Evolutionary conservation across 2,797 vertebrate species (phyloP).

Genomic region (Melanogrammus aeglefinus): DNA sequence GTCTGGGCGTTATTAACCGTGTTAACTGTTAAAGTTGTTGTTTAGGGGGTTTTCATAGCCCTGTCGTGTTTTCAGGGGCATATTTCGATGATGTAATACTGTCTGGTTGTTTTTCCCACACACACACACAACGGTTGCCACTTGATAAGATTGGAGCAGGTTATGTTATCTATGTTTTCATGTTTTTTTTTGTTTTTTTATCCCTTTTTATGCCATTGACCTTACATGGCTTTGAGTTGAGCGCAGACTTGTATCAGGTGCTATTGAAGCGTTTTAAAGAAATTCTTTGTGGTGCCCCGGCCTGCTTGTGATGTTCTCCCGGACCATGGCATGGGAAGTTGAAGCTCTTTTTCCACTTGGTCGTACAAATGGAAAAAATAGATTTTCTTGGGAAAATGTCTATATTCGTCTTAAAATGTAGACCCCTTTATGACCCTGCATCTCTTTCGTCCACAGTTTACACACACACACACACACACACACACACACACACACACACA

Average conservation of each 20-base stretch:
- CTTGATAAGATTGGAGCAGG: neutral
- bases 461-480: neutral
- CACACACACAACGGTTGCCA: neutral
- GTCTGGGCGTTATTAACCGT: no score
- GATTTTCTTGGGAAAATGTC: conserved; percentile 23
- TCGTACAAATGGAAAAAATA: conserved; percentile 34
- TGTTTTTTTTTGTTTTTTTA: neutral
- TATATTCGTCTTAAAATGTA: conserved; percentile 36
- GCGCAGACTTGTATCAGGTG: neutral
- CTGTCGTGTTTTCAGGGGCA: neutral
- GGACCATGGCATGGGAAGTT: conserved; percentile 16
- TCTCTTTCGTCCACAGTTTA: neutral
- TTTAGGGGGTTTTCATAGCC: neutral
- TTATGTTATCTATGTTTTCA: neutral
- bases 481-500: neutral
- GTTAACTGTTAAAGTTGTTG: no score
- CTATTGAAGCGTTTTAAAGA: conserved; percentile 11
- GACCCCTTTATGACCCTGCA: conserved; percentile 32
- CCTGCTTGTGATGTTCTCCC: neutral
- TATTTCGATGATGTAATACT: neutral
- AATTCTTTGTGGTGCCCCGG: neutral
- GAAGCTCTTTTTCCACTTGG: conserved; percentile 26
- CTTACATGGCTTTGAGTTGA: neutral
- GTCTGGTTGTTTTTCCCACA: neutral
- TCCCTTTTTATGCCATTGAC: neutral